Evolutionary conservation across 2,888 invertebrate species (phyloP), one percentile per base, ranked within the genome.

Genomic region (Agrochola lota): DNA sequence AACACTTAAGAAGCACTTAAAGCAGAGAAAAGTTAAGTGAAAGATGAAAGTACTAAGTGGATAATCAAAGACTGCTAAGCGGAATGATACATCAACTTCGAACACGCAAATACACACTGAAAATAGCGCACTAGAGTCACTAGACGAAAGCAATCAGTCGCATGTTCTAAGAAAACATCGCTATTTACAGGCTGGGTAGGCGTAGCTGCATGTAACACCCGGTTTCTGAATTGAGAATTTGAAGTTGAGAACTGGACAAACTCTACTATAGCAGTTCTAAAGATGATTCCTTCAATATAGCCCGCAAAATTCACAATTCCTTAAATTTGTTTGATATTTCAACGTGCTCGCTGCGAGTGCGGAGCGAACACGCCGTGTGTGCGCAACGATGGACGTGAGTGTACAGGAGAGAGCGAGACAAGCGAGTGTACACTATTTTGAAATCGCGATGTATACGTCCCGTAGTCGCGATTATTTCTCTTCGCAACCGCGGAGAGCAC

Each of bases 151-250:
- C 70, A 74, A 83, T 86, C 80, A 73, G 79, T 60, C 71, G 69
- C 66, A 78, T 78, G 85, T 90, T 86, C 88, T 80, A 63, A 83
- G 88, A 83, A 85, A 85, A 83, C 83, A 40, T 77, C 63, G 73
- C 76, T 80, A 73, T 85, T 89, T 85, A 77, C 82, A 84, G 77
- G 76, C 62, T 68, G 70, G 66, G 74, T 72, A 64, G 49, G 15
- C 43, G 52, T 62, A 60, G 26, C 11, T 64, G 57, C 43, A 57
- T 77, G 68, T 35, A n/a, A 35, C 17, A 57, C 7, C 35, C n/a
- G n/a, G 57, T 57, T 35, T 55, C 9, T 6, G 68, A 52, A 52
- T 52, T 30, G 9, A 23, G 9, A 52, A 52, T 52, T 30, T 35
- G 12, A 30, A 23, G 8, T 26, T 30, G 0, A 20, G 20, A 20